Percentiles rank a stretch among this genome's conserved stretches.
phyloP scores from a whole-genome alignment of 1,140 invertebrate genomes.

The Chionoecetes opilio region DNA sequence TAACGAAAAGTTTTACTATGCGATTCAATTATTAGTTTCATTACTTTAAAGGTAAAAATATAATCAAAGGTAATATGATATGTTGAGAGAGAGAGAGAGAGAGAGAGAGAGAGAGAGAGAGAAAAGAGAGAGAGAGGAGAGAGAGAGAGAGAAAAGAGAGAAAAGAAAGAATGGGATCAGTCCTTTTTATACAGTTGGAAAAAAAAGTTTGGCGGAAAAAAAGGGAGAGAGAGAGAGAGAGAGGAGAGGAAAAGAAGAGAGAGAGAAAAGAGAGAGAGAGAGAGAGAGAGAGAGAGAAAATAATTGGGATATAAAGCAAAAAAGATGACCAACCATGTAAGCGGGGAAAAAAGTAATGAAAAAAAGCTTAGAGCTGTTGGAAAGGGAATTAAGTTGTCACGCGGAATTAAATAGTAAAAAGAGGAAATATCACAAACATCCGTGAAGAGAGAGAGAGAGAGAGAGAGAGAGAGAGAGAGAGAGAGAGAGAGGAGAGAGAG shows the following conservation, averaged over 20 bases:
- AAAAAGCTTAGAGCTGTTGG: neutral
- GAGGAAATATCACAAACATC: too few species aligned
- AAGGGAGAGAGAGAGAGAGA: neutral
- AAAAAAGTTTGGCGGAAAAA: too few species aligned
- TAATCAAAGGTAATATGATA: too few species aligned
- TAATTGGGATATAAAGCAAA: neutral
- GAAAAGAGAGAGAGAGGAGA: neutral
- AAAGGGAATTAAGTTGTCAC: neutral
- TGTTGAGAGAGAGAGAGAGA: neutral
- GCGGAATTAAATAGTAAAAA: too few species aligned
- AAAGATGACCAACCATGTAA: neutral
- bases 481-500: neutral
- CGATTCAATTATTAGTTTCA: too few species aligned
- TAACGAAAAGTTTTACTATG: too few species aligned
- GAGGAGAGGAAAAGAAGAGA: too few species aligned
- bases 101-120: conserved; percentile 13
- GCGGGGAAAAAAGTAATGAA: neutral
- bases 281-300: neutral
- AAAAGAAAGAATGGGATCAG: neutral
- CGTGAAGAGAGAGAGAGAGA: neutral
- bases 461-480: neutral
- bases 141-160: neutral
- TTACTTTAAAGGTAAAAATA: too few species aligned
- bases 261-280: neutral
- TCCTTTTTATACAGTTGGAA: too few species aligned